These are phyloP conservation scores for Metridium senile DNA, from an alignment of 92 coral and sea anemone genomes.

Conservation along the genomic window DNA sequence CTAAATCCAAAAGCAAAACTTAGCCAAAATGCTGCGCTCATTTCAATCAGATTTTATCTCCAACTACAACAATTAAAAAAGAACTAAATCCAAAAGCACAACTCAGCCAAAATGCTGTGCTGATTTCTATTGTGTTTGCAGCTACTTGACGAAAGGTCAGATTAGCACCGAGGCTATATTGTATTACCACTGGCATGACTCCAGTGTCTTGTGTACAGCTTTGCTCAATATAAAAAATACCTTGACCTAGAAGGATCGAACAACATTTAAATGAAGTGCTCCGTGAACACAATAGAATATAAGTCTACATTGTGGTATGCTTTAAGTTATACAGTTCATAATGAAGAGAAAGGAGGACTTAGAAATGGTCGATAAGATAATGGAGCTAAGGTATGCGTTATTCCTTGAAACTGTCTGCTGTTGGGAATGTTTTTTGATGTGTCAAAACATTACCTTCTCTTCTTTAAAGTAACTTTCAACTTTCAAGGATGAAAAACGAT, in stretches of 20 bases:
- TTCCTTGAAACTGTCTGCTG: background rate
- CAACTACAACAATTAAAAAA: no score
- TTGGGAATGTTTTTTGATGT: background rate
- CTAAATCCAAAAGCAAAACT: background rate
- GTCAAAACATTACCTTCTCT: no score
- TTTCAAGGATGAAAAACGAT: no score
- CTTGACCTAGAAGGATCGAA: background rate
- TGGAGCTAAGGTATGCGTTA: constrained; percentile 14
- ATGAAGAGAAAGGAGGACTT: constrained; percentile 12
- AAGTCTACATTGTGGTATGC: background rate
- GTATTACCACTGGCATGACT: constrained; percentile 1
- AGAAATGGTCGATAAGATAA: constrained; percentile 19
- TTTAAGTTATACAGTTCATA: background rate
- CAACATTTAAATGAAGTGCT: constrained; percentile 1
- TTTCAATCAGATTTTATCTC: no score
- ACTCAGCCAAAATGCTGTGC: no score
- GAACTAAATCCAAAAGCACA: no score
- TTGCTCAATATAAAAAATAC: background rate
- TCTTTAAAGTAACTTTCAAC: no score
- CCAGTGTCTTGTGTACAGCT: background rate
- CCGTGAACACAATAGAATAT: background rate
- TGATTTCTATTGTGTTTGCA: background rate
- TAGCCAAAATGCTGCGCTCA: background rate
- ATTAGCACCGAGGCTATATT: background rate
- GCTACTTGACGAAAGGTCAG: background rate